Base-by-base conservation (phyloP, 2,113 vertebrate species). In the Rhynchomys soricoides region DNA sequence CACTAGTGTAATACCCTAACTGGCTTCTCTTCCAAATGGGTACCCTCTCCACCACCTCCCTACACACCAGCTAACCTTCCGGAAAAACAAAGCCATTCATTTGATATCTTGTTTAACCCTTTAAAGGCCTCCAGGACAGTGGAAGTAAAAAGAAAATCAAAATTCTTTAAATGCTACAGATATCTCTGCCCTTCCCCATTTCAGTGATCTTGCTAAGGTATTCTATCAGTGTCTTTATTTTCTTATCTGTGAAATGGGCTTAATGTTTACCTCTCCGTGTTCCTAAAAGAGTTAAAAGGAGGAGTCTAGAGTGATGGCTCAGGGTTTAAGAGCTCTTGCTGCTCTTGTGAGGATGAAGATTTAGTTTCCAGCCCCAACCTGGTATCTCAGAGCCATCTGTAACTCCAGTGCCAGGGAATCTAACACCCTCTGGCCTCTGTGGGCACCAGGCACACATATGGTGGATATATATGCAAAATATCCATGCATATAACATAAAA, bases 101-200 rank as follows among this genome's bases (percentile, higher is more conserved):
- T 78, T 74, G 52, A 10, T 90, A 87, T 92, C 40, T 92, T 87
- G 43, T 10, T 90, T 50, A 94, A 37, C 66, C 45, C n/a, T 90
- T 92, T 75, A 34, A 0, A 64, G 31, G 43, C 37, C 17, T 59
- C 40, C 59, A 82, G 62, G 52, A 0, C 17, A 29, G n/a, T 75
- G 66, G 64, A 83, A 34, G n/a, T 57, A 7, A 75, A 86, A 85
- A 62, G 26, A 40, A n/a, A 57, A 81, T 13, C 34, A 8, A 74
- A 89, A 62, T 37, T 48, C 37, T 88, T 87, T 13, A 82, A 81
- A 40, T 75, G 52, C 75, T 71, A 55, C 90, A 40, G 50, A 87
- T 52, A 86, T 34, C 29, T 81, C 59, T 90, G 11, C 29, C 34
- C 13, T 50, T 87, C 34, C 74, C 55, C 77, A 48, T 37, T 73